Percentiles rank a stretch among this genome's conserved stretches.
These are phyloP conservation scores for Sipha maydis DNA, from an alignment of 2,888 invertebrate genomes.

Conservation along the genomic window DNA sequence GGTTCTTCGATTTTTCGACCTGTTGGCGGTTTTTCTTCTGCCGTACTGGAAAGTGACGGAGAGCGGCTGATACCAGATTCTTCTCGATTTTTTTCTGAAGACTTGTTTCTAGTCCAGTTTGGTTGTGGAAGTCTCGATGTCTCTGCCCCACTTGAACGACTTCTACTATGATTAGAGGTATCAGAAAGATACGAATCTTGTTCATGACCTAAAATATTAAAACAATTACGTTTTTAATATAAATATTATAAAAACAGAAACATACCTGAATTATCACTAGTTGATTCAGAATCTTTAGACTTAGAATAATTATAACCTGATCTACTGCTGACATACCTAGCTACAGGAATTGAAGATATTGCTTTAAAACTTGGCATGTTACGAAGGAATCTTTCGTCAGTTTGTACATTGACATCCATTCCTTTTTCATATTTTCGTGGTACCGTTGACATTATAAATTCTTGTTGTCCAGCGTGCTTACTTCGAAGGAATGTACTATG, in stretches of 20 bases:
- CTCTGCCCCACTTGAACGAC: slow-evolving; percentile 42
- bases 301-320: slow-evolving; percentile 31
- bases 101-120: slow-evolving; percentile 37
- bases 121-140: slow-evolving; percentile 50
- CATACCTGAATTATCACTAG: slow-evolving; percentile 56
- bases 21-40: slow-evolving; percentile 54
- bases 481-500: slow-evolving; percentile 73
- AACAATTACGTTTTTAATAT: background rate
- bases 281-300: slow-evolving; percentile 42
- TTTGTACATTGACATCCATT: slow-evolving; percentile 27
- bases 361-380: slow-evolving; percentile 50
- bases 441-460: slow-evolving; percentile 37
- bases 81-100: slow-evolving; percentile 43
- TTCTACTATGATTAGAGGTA: slow-evolving; percentile 19
- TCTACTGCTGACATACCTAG: slow-evolving; percentile 28
- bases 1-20: slow-evolving; percentile 63
- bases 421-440: slow-evolving; percentile 26
- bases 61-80: slow-evolving; percentile 40
- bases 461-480: slow-evolving; percentile 69
- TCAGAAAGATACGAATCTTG: slow-evolving; percentile 49
- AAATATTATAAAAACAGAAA: background rate
- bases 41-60: slow-evolving; percentile 47
- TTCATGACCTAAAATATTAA: slow-evolving; percentile 36
- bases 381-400: slow-evolving; percentile 38
- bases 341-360: slow-evolving; percentile 41